These are phyloP conservation scores for Ovis canadensis DNA, from an alignment of 2,113 vertebrate species.

Conservation along the genomic window DNA sequence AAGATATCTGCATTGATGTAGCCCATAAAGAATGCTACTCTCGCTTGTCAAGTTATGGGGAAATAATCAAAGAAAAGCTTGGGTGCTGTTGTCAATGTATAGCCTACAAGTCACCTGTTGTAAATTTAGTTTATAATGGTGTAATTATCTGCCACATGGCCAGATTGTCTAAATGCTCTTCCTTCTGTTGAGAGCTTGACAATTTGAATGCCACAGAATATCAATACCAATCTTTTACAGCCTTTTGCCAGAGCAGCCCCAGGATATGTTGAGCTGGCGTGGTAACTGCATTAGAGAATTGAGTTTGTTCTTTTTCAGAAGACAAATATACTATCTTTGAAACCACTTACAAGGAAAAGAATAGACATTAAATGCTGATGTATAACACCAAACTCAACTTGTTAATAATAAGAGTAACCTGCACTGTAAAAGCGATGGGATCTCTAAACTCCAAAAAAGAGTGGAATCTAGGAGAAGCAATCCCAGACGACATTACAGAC, in stretches of 20 bases:
- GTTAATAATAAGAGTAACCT: neutral
- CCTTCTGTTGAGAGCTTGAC: constrained; percentile 71
- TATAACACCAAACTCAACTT: constrained; percentile 55
- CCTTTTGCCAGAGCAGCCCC: constrained; percentile 77
- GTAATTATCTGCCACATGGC: constrained; percentile 78
- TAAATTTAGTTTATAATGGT: constrained; percentile 80
- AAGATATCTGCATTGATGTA: neutral
- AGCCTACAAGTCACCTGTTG: constrained; percentile 67
- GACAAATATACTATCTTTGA: constrained; percentile 83
- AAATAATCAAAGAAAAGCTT: constrained; percentile 71
- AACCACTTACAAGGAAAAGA: constrained; percentile 78
- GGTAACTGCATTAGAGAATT: constrained; percentile 77
- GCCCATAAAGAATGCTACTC: constrained; percentile 35
- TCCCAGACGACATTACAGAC: neutral
- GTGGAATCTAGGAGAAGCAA: neutral
- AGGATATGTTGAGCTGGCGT: constrained; percentile 74
- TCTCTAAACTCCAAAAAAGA: neutral
- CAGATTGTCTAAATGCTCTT: constrained; percentile 77
- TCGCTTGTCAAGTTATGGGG: constrained; percentile 58
- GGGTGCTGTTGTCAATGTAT: constrained; percentile 64
- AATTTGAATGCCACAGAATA: constrained; percentile 83
- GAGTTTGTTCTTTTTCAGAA: constrained; percentile 84
- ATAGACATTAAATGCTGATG: constrained; percentile 68
- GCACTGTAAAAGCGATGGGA: neutral
- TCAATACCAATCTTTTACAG: constrained; percentile 83